Percentiles rank a stretch among this genome's conserved stretches.
These are phyloP conservation scores for Tyto alba DNA, from an alignment of 2,113 vertebrate species.

Conservation along the genomic window DNA sequence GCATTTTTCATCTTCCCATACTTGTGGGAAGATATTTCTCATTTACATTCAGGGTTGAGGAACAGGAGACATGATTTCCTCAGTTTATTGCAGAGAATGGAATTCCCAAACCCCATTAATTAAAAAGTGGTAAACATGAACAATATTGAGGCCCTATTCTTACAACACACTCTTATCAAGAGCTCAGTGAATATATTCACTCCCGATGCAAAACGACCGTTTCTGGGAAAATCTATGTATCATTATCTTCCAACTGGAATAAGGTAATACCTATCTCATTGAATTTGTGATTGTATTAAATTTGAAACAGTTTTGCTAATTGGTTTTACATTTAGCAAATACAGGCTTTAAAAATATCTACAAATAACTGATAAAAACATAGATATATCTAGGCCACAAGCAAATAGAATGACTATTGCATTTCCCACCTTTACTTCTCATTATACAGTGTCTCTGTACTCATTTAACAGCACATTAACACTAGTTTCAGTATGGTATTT, in stretches of 20 bases:
- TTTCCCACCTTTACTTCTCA: not conserved
- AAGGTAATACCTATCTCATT: not conserved
- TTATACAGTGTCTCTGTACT: not conserved
- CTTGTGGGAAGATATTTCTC: not conserved
- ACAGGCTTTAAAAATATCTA: not conserved
- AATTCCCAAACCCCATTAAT: not conserved
- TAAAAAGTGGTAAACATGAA: not conserved
- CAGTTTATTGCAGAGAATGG: not conserved
- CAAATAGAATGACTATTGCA: not conserved
- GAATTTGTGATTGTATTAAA: not conserved
- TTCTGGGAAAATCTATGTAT: not conserved
- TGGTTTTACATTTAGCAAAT: not conserved
- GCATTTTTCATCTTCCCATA: not conserved
- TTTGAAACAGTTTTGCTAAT: not conserved
- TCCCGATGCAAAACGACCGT: not conserved
- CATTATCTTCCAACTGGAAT: not conserved
- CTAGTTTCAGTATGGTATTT: not conserved
- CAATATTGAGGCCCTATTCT: not conserved
- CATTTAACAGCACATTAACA: not conserved
- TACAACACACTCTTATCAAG: not conserved
- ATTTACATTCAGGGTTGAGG: not conserved
- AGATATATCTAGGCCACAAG: not conserved
- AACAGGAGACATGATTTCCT: not conserved
- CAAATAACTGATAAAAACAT: not conserved
- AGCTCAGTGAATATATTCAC: not conserved